A percentile compares a stretch with the other conserved stretches of the same genome.
phyloP scores from a whole-genome alignment of 2,888 invertebrate species.

The Argyresthia goedartella region DNA sequence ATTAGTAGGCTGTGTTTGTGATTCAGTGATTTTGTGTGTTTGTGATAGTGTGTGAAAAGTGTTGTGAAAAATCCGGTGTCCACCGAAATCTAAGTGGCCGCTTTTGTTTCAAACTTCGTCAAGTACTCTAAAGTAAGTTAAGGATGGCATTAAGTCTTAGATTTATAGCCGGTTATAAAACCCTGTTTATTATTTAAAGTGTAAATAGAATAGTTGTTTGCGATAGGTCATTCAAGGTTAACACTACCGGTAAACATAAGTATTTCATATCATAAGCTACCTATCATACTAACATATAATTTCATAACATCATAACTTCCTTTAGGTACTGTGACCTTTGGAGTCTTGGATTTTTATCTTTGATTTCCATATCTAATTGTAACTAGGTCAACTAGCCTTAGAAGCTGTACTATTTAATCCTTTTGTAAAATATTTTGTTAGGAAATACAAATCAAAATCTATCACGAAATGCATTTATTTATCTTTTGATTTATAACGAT shows the following conservation, averaged over 20 bases:
- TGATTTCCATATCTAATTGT: neutral
- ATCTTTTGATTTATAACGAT: too few species aligned
- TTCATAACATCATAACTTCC: too few species aligned
- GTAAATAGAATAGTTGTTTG: neutral
- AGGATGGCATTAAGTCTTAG: neutral
- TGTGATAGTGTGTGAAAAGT: neutral
- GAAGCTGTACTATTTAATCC: too few species aligned
- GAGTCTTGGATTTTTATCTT: constrained; percentile 12
- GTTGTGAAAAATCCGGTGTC: neutral
- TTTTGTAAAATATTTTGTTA: too few species aligned
- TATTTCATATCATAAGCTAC: constrained; percentile 28
- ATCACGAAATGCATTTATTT: too few species aligned
- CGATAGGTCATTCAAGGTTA: constrained; percentile 68
- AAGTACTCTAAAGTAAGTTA: neutral
- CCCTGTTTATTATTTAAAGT: neutral
- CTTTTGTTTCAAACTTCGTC: neutral
- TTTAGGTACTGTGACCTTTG: constrained; percentile 60
- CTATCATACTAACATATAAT: too few species aligned
- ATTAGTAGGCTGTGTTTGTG: neutral
- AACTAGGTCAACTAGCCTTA: neutral
- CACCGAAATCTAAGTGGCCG: too few species aligned
- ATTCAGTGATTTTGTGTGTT: constrained; percentile 15
- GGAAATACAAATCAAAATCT: too few species aligned
- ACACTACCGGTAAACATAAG: constrained; percentile 44
- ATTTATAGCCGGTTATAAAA: neutral